Base-by-base conservation (phyloP, 1,140 invertebrate species). In the Harpegnathos saltator region DNA sequence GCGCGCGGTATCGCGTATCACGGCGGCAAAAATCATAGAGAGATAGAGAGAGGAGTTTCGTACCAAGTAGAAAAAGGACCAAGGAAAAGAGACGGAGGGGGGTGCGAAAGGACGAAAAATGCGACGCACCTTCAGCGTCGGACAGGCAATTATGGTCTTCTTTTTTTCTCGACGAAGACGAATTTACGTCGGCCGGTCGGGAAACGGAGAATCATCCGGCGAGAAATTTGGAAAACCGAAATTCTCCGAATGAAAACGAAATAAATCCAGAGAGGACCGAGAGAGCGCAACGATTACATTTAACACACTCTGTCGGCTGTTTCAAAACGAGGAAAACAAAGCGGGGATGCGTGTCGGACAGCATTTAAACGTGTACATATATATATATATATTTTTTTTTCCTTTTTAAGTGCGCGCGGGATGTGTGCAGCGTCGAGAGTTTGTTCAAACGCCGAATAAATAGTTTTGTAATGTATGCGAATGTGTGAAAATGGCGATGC, bases 1-100 rank as follows among this genome's bases (percentile, higher is more conserved):
- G 22, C 59, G 22, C 44, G 56, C 58, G 71, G 50, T 82, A 73
- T 77, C 56, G 71, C 22, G 50, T n/a, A n/a, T 29, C 48, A 33
- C 29, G 58, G 15, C 48, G 68, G 71, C 50, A 58, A 44, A 65
- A 75, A 82, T 77, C 38, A 77, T 48, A 82, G 50, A 82, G 61
- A 82, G 22, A n/a, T n/a, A n/a, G 22, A 17, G 22, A 61, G 22
- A 52, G 75, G 50, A 78, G n/a, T 63, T 82, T 77, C 24, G 22
- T 38, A 19, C 3, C 26, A 29, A 63, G n/a, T n/a, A 61, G 48
- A 26, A 72, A 71, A 44, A 50, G 14, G 11, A 11, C 11, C 1
- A 50, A 3, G 11, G 19, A 62, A 58, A n/a, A 44, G 33, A 78
- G 56, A n/a, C n/a, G n/a, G n/a, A n/a, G n/a, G n/a, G n/a, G n/a